These are phyloP conservation scores for Dasypolia templi DNA, from an alignment of 2,888 invertebrate genomes.

Conservation along the genomic window DNA sequence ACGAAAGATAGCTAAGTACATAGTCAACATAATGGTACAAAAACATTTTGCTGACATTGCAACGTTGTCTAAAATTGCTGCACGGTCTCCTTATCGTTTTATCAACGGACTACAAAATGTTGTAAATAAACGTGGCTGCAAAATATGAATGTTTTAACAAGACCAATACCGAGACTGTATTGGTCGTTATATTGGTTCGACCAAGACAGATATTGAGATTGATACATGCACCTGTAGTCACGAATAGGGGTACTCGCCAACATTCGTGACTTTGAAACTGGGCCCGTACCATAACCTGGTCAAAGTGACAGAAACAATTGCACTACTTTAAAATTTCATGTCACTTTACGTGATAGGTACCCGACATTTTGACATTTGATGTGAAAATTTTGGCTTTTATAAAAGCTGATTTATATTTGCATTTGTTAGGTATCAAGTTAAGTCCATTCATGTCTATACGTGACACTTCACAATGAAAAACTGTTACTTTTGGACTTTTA, in stretches of 20 bases:
- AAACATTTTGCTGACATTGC: background rate
- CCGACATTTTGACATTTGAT: background rate
- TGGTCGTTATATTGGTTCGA: background rate
- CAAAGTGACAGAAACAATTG: background rate
- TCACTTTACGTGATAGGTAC: no score
- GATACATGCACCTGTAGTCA: constrained; percentile 7
- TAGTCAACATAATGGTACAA: background rate
- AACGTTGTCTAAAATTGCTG: background rate
- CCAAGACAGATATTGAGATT: constrained; percentile 8
- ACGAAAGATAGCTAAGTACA: no score
- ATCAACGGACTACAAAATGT: background rate
- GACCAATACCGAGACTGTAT: background rate
- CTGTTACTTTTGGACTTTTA: no score
- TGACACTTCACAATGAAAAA: no score
- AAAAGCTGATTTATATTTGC: background rate
- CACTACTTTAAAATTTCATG: background rate
- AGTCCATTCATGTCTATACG: no score
- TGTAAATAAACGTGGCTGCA: background rate
- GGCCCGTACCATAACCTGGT: background rate
- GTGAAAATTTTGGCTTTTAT: background rate
- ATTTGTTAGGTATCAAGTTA: background rate
- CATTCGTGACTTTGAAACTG: constrained; percentile 7
- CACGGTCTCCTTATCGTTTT: background rate
- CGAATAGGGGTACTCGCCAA: constrained; percentile 5
- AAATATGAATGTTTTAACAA: constrained; percentile 8